Conservation (phyloP, 2,797 vertebrate genomes). For the Scolopax bukidnonensis region DNA sequence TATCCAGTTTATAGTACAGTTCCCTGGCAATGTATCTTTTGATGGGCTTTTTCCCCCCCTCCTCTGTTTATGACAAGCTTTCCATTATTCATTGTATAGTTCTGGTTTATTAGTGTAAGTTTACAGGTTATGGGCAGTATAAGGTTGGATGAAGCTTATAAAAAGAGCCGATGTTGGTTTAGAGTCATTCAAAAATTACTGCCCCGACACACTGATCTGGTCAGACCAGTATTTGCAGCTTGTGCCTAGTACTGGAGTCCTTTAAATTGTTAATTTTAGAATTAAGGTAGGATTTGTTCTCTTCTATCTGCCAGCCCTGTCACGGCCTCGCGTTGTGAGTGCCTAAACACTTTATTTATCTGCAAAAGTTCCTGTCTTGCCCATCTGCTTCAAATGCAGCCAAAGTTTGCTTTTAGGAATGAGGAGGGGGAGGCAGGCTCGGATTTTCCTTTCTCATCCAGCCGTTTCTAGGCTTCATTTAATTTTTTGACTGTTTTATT, state of each 20-base stretch:
- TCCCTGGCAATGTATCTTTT: not conserved
- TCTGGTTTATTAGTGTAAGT: constrained; percentile 24
- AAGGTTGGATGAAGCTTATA: not conserved
- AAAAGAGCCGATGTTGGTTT: constrained; percentile 31
- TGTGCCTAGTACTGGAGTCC: not conserved
- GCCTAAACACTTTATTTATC: constrained; percentile 22
- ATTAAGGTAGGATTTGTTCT: constrained; percentile 1
- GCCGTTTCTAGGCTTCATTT: constrained; percentile 57
- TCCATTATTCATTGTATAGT: not conserved
- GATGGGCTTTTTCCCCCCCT: not conserved
- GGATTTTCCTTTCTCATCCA: constrained; percentile 18
- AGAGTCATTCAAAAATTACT: constrained; percentile 42
- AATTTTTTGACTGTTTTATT: constrained; percentile 62
- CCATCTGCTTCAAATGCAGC: not conserved
- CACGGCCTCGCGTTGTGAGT: accelerated
- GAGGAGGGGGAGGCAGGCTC: not conserved
- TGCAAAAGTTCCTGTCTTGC: not conserved
- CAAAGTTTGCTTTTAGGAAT: not conserved
- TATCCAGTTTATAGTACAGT: constrained; percentile 41
- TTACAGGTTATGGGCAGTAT: not conserved
- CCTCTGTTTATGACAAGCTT: constrained; percentile 31
- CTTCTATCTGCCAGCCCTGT: not conserved
- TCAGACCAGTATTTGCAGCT: constrained; percentile 23
- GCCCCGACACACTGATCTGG: not conserved
- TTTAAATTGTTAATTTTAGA: constrained; percentile 24